Percentiles rank a stretch among this genome's conserved stretches.
These are phyloP conservation scores for Pinna nobilis DNA, from an alignment of 1,140 invertebrate species.

Conservation along the genomic window DNA sequence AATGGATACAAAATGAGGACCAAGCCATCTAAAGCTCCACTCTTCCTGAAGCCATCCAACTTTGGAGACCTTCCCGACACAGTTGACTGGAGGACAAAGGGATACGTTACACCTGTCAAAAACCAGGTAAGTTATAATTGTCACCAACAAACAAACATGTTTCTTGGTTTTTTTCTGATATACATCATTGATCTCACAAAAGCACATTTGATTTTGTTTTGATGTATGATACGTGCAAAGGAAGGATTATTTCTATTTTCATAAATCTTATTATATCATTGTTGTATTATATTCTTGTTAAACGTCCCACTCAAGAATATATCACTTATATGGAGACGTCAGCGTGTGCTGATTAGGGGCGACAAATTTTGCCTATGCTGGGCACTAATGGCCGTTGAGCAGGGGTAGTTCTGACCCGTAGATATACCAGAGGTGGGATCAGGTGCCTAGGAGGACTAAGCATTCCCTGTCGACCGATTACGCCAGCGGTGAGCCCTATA, in stretches of 20 bases:
- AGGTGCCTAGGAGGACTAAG: too few species aligned
- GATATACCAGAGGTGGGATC: too few species aligned
- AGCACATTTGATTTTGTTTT: background rate
- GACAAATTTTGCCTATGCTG: too few species aligned
- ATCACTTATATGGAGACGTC: too few species aligned
- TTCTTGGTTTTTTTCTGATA: background rate
- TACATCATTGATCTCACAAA: background rate
- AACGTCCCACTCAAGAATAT: too few species aligned
- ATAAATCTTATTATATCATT: background rate
- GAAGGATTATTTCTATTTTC: background rate
- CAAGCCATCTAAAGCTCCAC: background rate
- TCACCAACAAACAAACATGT: background rate
- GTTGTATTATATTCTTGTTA: too few species aligned
- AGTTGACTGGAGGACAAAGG: conserved; percentile 76
- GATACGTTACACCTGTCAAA: conserved; percentile 75
- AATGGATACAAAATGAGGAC: conserved; percentile 46
- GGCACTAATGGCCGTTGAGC: too few species aligned
- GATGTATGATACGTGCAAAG: background rate
- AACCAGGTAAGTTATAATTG: conserved; percentile 69
- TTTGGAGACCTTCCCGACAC: conserved; percentile 42
- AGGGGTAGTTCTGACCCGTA: too few species aligned
- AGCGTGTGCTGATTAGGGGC: too few species aligned
- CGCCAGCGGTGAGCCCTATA: too few species aligned
- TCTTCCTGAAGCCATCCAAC: conserved; percentile 32
- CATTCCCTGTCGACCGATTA: too few species aligned